phyloP scores from a whole-genome alignment of 2,888 invertebrate species.

The Temnothorax rugatulus region DNA sequence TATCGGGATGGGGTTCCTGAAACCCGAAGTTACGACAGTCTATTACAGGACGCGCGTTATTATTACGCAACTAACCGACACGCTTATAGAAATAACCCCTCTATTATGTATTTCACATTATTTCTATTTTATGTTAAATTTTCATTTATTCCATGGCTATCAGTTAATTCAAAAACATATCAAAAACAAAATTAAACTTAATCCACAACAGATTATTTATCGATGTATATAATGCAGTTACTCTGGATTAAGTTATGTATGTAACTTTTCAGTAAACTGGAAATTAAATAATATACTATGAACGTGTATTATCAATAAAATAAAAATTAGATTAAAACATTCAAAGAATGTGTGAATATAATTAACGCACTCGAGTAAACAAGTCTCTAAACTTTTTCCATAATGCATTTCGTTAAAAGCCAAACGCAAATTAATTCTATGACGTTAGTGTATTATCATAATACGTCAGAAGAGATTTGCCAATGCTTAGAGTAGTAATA shows the following conservation, averaged over 20 bases:
- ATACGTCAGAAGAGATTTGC: background rate
- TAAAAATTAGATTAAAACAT: background rate
- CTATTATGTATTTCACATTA: background rate
- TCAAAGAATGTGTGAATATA: background rate
- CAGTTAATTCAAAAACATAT: background rate
- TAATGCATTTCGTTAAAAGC: background rate
- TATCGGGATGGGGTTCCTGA: slow-evolving; percentile 38
- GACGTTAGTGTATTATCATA: background rate
- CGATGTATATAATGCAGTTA: background rate
- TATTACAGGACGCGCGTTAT: slow-evolving; percentile 1
- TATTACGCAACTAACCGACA: slow-evolving; percentile 4
- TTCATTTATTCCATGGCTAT: background rate
- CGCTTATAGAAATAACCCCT: background rate
- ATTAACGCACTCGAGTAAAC: background rate
- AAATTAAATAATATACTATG: slow-evolving; percentile 16
- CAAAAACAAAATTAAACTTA: background rate
- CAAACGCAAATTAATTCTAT: background rate
- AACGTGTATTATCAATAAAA: background rate
- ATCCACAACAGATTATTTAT: background rate
- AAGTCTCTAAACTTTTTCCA: background rate
- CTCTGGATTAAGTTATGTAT: background rate
- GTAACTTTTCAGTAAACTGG: background rate
- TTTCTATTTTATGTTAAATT: background rate
- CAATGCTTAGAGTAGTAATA: background rate
- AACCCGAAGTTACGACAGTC: slow-evolving; percentile 27